phyloP scores from a whole-genome alignment of 2,888 invertebrate genomes.

The Teinopalpus imperialis region DNA sequence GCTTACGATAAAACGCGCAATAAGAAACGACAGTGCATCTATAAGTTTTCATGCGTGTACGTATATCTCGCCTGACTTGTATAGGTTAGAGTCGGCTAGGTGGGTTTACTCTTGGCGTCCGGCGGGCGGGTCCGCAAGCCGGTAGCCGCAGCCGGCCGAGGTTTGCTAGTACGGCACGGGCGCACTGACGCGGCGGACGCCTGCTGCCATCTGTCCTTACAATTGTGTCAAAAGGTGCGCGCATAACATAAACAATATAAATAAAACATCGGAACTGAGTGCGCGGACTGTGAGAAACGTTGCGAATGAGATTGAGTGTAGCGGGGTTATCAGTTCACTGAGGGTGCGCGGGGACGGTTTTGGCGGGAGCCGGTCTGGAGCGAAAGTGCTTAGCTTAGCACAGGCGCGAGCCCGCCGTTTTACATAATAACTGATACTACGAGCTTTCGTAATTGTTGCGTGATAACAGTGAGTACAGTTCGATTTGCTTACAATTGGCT shows the following conservation, averaged over 20 bases:
- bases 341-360: conserved; percentile 41
- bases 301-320: conserved; percentile 45
- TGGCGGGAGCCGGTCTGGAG: conserved; percentile 56
- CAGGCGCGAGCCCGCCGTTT: conserved; percentile 51
- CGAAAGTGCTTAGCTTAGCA: conserved; percentile 46
- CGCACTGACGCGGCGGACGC: conserved; percentile 66
- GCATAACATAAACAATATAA: conserved; percentile 48
- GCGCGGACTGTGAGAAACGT: conserved; percentile 48
- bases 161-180: conserved; percentile 68
- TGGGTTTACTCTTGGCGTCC: conserved; percentile 35
- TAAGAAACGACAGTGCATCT: conserved; percentile 46
- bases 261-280: conserved; percentile 50
- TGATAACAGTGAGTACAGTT: conserved; percentile 73
- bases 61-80: conserved; percentile 24
- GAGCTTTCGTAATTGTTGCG: conserved; percentile 68
- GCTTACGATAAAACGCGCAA: conserved; percentile 61
- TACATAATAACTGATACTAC: conserved; percentile 67
- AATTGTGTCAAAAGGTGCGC: conserved; percentile 39
- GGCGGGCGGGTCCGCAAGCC: conserved; percentile 50
- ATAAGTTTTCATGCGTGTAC: conserved; percentile 40
- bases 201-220: conserved; percentile 35
- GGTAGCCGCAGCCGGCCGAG: conserved; percentile 48
- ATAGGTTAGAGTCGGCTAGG: conserved; percentile 28
- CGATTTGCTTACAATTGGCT: conserved; percentile 37
- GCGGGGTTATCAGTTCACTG: conserved; percentile 39